Evolutionary conservation across 2,797 vertebrate species (phyloP).

Genomic region (Lacerta viridis): DNA sequence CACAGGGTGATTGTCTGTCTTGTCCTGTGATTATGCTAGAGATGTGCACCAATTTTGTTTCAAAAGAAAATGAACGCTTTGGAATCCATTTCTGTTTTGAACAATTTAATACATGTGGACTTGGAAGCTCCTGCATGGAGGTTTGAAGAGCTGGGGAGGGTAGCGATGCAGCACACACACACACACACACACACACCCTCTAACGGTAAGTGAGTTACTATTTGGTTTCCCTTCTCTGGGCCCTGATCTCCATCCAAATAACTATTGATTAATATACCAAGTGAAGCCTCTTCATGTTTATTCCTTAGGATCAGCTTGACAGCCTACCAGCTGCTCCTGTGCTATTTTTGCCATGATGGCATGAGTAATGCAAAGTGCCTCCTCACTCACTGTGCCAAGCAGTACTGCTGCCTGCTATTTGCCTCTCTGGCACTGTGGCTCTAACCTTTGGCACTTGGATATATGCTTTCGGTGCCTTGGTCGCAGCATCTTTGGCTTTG

Average conservation of each 20-base stretch:
- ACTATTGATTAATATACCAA: slow-evolving; percentile 63
- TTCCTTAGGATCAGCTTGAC: slow-evolving; percentile 77
- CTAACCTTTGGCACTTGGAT: slow-evolving; percentile 25
- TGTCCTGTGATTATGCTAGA: neutral
- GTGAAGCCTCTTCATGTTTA: slow-evolving; percentile 75
- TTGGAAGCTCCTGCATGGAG: neutral
- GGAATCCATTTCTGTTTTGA: neutral
- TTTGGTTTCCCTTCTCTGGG: slow-evolving; percentile 43
- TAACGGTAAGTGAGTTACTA: slow-evolving; percentile 44
- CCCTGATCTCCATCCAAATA: slow-evolving; percentile 65
- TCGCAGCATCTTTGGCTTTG: neutral
- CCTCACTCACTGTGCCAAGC: slow-evolving; percentile 73
- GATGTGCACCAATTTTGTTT: neutral
- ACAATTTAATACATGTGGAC: neutral
- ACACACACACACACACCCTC: neutral
- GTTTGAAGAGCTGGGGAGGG: neutral
- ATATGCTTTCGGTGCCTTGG: neutral
- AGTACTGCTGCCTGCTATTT: slow-evolving; percentile 74
- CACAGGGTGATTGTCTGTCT: neutral
- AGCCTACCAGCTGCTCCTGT: slow-evolving; percentile 80
- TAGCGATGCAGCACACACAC: rapidly evolving
- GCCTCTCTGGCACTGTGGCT: slow-evolving; percentile 55
- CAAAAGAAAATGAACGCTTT: neutral
- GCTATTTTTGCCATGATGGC: slow-evolving; percentile 77
- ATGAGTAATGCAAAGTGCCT: slow-evolving; percentile 67